Evolutionary conservation across 2,888 invertebrate genomes (phyloP).

Genomic region (Actias luna): DNA sequence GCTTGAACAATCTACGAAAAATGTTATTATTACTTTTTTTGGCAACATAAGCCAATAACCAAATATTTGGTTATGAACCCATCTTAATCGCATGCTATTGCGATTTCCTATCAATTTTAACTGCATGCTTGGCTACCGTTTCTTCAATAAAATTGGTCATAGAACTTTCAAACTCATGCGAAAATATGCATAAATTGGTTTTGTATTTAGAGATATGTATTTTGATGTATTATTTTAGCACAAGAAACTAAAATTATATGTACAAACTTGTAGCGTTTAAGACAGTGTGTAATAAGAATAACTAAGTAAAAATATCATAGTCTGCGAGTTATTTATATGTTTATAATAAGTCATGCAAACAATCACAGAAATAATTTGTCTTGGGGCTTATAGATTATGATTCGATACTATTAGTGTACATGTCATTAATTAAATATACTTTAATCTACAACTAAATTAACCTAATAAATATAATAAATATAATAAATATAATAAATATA

Average conservation of each 20-base stretch:
- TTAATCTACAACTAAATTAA: background rate
- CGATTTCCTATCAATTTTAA: conserved; percentile 29
- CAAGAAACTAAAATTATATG: background rate
- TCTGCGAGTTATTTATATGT: too few relatives aligned
- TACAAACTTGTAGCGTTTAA: background rate
- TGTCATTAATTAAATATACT: background rate
- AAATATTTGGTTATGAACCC: background rate
- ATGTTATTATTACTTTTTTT: background rate
- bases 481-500: too few relatives aligned
- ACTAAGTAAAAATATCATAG: background rate
- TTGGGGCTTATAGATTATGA: background rate
- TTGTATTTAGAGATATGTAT: background rate
- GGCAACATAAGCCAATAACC: background rate
- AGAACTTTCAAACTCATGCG: conserved; percentile 28
- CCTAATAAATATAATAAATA: too few relatives aligned
- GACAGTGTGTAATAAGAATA: background rate
- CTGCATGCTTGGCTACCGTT: conserved; percentile 30
- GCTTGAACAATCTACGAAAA: background rate
- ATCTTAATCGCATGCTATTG: conserved; percentile 18
- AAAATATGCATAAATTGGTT: conserved; percentile 14
- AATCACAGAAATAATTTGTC: background rate
- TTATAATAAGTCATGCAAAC: background rate
- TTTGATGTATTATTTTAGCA: background rate
- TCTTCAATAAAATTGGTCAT: conserved; percentile 27
- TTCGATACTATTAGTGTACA: background rate